Percentiles rank a stretch among this genome's conserved stretches.
phyloP scores from a whole-genome alignment of 2,797 vertebrate genomes.

The Coilia nasus region DNA sequence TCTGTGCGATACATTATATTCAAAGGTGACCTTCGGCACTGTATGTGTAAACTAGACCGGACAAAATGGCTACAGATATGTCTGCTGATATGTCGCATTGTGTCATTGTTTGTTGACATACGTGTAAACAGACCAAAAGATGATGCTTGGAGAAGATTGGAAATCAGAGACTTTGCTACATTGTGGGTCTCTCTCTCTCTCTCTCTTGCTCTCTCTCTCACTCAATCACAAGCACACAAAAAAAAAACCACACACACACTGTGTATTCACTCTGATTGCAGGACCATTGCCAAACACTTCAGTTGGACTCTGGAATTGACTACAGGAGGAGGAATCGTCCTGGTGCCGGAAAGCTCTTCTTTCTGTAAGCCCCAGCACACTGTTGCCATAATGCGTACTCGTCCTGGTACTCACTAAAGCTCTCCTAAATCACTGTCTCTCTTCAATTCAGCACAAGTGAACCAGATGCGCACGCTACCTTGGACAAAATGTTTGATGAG shows the following conservation, averaged over 20 bases:
- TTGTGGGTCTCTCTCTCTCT: background rate
- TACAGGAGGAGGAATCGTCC: constrained; percentile 87
- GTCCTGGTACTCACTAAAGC: background rate
- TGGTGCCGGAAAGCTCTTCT: constrained; percentile 90
- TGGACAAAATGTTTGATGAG: constrained; percentile 98
- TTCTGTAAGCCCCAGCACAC: constrained; percentile 81
- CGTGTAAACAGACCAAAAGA: background rate
- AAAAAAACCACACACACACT: background rate
- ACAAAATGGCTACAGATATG: background rate
- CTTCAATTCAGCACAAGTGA: constrained; percentile 86
- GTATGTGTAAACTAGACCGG: background rate
- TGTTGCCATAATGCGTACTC: background rate
- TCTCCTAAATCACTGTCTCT: background rate
- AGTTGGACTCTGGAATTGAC: constrained; percentile 93
- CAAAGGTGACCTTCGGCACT: background rate
- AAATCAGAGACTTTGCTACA: background rate
- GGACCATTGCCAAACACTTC: constrained; percentile 88
- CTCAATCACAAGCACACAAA: background rate
- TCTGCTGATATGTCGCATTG: background rate
- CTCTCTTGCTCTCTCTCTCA: background rate
- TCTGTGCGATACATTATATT: background rate
- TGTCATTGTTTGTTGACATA: background rate
- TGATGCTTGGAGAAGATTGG: background rate
- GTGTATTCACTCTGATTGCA: constrained; percentile 53
- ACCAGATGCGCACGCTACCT: constrained; percentile 84